These are phyloP conservation scores for Xenops minutus DNA, from an alignment of 2,797 vertebrate genomes.

Conservation along the genomic window DNA sequence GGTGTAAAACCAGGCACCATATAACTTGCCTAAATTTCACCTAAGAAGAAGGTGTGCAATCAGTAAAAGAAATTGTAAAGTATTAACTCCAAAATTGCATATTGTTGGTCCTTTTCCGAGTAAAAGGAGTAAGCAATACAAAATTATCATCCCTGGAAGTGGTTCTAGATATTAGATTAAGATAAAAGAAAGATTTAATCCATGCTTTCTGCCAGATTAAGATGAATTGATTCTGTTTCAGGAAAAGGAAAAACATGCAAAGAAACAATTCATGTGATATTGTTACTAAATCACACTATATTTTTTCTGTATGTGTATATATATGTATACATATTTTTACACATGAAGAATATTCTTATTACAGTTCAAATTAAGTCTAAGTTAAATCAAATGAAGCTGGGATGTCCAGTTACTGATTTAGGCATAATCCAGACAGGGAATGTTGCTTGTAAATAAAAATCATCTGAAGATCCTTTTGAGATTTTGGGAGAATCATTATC, in stretches of 20 bases:
- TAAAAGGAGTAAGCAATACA: not conserved
- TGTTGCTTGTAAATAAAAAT: not conserved
- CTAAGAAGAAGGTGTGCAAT: not conserved
- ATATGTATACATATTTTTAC: fast-evolving
- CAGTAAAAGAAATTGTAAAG: not conserved
- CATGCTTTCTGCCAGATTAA: not conserved
- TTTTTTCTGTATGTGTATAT: not conserved
- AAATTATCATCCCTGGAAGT: not conserved
- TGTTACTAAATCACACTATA: not conserved
- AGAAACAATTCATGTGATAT: not conserved
- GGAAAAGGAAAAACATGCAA: not conserved
- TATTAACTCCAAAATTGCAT: not conserved
- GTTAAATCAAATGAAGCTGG: not conserved
- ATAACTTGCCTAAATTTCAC: not conserved
- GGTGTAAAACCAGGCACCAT: not conserved
- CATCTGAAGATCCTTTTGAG: not conserved
- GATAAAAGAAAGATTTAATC: not conserved
- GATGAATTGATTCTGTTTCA: not conserved
- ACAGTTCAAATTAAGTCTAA: not conserved
- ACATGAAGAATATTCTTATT: not conserved
- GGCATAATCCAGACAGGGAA: not conserved
- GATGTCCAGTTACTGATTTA: not conserved
- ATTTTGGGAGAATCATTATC: not conserved
- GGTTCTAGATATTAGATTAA: not conserved
- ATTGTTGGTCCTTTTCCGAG: not conserved